Evolutionary conservation across 2,797 vertebrate species (phyloP).

Genomic region (Neoniphon sammara): DNA sequence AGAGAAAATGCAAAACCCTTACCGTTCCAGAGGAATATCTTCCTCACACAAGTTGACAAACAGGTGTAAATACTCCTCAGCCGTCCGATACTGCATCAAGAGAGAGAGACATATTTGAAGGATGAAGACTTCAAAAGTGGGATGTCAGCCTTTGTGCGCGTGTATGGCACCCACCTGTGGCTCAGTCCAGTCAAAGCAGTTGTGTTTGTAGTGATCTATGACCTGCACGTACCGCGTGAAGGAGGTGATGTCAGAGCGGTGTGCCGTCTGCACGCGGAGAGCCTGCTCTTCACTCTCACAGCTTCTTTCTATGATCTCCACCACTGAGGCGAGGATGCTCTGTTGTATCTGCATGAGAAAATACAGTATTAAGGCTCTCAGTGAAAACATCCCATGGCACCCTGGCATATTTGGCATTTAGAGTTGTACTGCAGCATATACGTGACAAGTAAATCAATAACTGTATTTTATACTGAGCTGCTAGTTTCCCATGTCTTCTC

Average conservation of each 20-base stretch:
- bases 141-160: slow-evolving; percentile 9
- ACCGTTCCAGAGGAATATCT: slow-evolving; percentile 34
- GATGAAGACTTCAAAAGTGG: background rate
- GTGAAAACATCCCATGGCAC: slow-evolving; percentile 21
- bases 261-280: slow-evolving; percentile 7
- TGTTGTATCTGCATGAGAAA: slow-evolving; percentile 10
- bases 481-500: background rate
- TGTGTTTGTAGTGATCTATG: slow-evolving; percentile 24
- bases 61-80: slow-evolving; percentile 38
- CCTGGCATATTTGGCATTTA: slow-evolving; percentile 43
- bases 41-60: slow-evolving; percentile 37
- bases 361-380: too few relatives aligned
- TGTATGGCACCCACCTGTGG: slow-evolving; percentile 21
- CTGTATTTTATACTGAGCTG: background rate
- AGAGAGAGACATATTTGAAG: slow-evolving; percentile 1
- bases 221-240: slow-evolving; percentile 37
- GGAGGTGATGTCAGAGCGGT: slow-evolving; percentile 21
- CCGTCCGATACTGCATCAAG: slow-evolving; percentile 13
- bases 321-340: slow-evolving; percentile 10
- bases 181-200: slow-evolving; percentile 43
- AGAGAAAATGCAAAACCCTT: slow-evolving; percentile 29
- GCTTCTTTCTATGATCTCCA: slow-evolving; percentile 14
- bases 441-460: slow-evolving; percentile 51
- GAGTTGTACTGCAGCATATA: slow-evolving; percentile 14
- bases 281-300: slow-evolving; percentile 28